Base-by-base conservation (phyloP, 2,888 invertebrate genomes). In the Cheilosia vernalis region DNA sequence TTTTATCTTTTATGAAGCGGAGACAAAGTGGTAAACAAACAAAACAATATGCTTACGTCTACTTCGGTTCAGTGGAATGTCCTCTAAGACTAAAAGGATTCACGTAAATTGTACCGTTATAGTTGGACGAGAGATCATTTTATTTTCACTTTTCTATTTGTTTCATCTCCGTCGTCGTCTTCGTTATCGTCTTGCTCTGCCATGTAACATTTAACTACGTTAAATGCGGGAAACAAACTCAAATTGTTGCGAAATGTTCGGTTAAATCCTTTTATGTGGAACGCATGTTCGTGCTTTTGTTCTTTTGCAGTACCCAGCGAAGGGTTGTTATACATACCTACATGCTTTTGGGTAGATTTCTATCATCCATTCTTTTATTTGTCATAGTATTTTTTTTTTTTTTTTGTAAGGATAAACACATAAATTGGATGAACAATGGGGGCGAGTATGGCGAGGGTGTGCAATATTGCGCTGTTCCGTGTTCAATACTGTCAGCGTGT, bases 1-100 rank as follows among this genome's bases (percentile, higher is more conserved):
- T 47, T 58, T 49, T 55, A 55, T 37, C 37, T 40, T 40, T 64
- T 40, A 49, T 21, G 21, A 21, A 49, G 13, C 4, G 37, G 19
- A 51, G 51, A 51, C 33, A 51, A 51, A n/a, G 64, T 37, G 21
- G 51, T 51, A 49, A 40, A 24, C 37, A 51, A 49, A 49, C 30
- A 63, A 33, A 63, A 63, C 33, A 63, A 30, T 53, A 61, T 30
- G 49, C 61, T 63, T 42, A 49, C 49, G 49, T 61, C 1, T 27
- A 30, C 51, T 61, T 61, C 40, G 24, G 9, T 37, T 63, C 63
- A 55, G 33, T 55, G 30, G 44, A 66, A 66, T 70, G 66, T 77
- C 53, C 66, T 82, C 53, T 70, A 44, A 67, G 72, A 56, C 77
- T 82, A 74, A 84, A 84, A 79, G 83, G 83, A 84, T 79, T 84